Evolutionary conservation across 2,113 vertebrate species (phyloP), one percentile per base, ranked within the genome.

Genomic region (Sphaerodactylus townsendi): DNA sequence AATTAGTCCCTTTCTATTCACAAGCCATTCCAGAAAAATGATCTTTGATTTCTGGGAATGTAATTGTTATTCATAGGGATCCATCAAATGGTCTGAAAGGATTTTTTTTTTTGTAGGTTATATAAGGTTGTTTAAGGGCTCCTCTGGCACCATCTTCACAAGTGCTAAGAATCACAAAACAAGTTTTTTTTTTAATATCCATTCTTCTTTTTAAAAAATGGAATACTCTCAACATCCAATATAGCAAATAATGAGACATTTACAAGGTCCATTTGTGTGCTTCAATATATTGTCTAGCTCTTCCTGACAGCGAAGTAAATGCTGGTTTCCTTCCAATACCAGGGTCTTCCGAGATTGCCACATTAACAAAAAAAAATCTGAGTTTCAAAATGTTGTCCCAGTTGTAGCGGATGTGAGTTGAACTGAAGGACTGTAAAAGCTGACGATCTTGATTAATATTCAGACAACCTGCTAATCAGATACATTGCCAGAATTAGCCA

Each of bases 31-130:
- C 76, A 85, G 83, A 79, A 85, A 44, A 85, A 85, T 64, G 68
- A 85, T 85, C 83, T 85, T 85, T 85, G 83, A 85, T 85, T 85
- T 85, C 83, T 72, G 76, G 66, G 53, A 85, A 79, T 79, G 68
- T 79, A 72, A 85, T 85, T 85, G 68, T 79, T 79, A 85, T 85
- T 78, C 76, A 85, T 79, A 72, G 71, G 59, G 76, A 79, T 72
- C 83, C 23, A 35, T 78, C 83, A 77, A 77, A 84, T 37, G 64
- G 68, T 50, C 76, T 72, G 53, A 46, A 79, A 77, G 48, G 53
- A 71, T 79, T 78, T 72, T 65, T 46, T 62, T n/a, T n/a, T n/a
- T n/a, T n/a, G n/a, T 82, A 79, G 74, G 53, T 79, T 78, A 79
- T 72, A n/a, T n/a, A n/a, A 76, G 68, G 83, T 48, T 79, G 68